phyloP scores from a whole-genome alignment of 2,888 invertebrate genomes.

The Dromius quadrimaculatus region DNA sequence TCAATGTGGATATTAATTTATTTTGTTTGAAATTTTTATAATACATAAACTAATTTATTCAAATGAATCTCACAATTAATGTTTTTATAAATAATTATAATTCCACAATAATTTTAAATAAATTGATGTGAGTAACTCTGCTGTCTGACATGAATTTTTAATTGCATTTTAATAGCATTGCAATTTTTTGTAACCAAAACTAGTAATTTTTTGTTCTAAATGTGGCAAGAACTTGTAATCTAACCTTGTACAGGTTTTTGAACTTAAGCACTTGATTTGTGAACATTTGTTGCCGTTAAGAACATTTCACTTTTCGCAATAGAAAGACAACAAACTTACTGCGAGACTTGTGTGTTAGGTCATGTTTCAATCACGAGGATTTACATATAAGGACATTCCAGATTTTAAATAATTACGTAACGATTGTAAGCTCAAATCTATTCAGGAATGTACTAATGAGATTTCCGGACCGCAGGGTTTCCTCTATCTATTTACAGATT shows the following conservation, averaged over 20 bases:
- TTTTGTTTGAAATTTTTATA: no score
- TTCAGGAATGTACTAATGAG: constrained; percentile 2
- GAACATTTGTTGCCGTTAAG: constrained; percentile 32
- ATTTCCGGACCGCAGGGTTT: no score
- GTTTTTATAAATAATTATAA: not conserved
- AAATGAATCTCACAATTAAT: not conserved
- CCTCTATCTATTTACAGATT: no score
- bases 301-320: constrained; percentile 36
- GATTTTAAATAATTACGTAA: constrained; percentile 15
- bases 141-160: not conserved
- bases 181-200: constrained; percentile 2
- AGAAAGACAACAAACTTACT: not conserved
- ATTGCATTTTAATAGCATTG: constrained; percentile 13
- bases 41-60: not conserved
- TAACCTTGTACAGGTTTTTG: constrained; percentile 41
- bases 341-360: constrained; percentile 28
- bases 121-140: no score
- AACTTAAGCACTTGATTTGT: constrained; percentile 31
- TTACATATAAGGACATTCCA: constrained; percentile 17
- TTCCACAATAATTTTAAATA: not conserved
- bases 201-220: not conserved
- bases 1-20: no score
- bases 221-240: not conserved
- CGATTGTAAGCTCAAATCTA: not conserved
- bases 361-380: constrained; percentile 27